These are phyloP conservation scores for Philypnodon macrostomus DNA, from an alignment of 2,797 vertebrate genomes.

Conservation along the genomic window DNA sequence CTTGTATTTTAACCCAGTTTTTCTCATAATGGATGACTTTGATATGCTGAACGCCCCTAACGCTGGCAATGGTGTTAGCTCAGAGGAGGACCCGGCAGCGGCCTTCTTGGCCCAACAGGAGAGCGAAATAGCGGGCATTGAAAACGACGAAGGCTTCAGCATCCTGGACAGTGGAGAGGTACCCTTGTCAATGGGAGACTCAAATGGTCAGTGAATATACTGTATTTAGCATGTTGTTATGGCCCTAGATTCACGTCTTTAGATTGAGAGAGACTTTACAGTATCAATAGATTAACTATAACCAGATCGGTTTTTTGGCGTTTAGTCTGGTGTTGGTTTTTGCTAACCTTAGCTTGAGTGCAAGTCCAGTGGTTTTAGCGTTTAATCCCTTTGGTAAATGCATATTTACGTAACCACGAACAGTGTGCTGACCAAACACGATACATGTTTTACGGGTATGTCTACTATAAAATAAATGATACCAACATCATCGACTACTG, in stretches of 20 bases:
- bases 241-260: too few species aligned
- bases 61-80: slow-evolving; percentile 78
- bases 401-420: neutral
- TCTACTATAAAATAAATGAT: slow-evolving; percentile 3
- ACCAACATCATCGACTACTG: too few species aligned
- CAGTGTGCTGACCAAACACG: neutral
- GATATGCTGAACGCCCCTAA: slow-evolving; percentile 77
- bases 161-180: slow-evolving; percentile 91
- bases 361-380: slow-evolving; percentile 18
- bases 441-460: neutral
- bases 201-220: slow-evolving; percentile 45
- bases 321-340: too few species aligned
- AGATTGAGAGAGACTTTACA: too few species aligned
- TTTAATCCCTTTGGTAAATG: neutral
- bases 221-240: slow-evolving; percentile 11
- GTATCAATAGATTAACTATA: too few species aligned
- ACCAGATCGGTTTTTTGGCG: too few species aligned
- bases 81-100: slow-evolving; percentile 89
- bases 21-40: slow-evolving; percentile 77
- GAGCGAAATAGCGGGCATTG: slow-evolving; percentile 93
- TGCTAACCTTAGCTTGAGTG: slow-evolving; percentile 19
- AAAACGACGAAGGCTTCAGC: slow-evolving; percentile 92
- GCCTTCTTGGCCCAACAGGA: slow-evolving; percentile 93
- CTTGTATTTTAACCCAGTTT: neutral
- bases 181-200: slow-evolving; percentile 74